Evolutionary conservation across 2,888 invertebrate genomes (phyloP), one percentile per base, ranked within the genome.

Genomic region (Eueremaeus valkanovi): DNA sequence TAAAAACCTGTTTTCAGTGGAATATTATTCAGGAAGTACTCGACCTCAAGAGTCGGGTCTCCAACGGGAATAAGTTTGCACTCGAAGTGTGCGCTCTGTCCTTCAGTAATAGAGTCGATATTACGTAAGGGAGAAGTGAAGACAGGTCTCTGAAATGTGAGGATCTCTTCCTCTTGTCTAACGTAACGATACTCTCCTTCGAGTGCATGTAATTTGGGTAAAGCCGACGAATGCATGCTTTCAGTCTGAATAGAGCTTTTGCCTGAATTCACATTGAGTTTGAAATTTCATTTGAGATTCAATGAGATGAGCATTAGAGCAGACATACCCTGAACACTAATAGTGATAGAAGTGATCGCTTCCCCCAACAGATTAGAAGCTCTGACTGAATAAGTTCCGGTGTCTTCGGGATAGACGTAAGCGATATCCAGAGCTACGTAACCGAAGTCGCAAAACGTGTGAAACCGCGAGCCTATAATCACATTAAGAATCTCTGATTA

Each of bases 391-490:
- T 98, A 99, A 0, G 91, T 92, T 58, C 98, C 98, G 21, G 93
- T 91, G 85, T 99, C 98, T 83, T 98, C 98, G 13, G 96, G 93
- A 81, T 95, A 90, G 76, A 95, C 92, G 80, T 95, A 92, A 86
- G 95, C 89, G 80, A 99, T 95, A 82, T 99, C 98, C 76, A 99
- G 86, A 29, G 95, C 94, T n/a, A 97, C 95, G 83, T 95, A 98
- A 61, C 98, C 98, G 83, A 99, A 98, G 85, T 95, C 97, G 82
- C 95, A 93, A 16, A 94, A 93, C 85, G 96, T 94, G 16, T 93
- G 92, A 83, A 97, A 98, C 81, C 98, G 89, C 9, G 95, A 95
- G 58, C 96, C 86, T 84, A 76, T 29, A 75, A 63, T 36, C 36
- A 73, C 49, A 45, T 45, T 45, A n/a, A n/a, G n/a, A n/a, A n/a